Percentiles rank a stretch among this genome's conserved stretches.
Conservation (phyloP, 1,140 invertebrate species). For the Nasonia vitripennis region DNA sequence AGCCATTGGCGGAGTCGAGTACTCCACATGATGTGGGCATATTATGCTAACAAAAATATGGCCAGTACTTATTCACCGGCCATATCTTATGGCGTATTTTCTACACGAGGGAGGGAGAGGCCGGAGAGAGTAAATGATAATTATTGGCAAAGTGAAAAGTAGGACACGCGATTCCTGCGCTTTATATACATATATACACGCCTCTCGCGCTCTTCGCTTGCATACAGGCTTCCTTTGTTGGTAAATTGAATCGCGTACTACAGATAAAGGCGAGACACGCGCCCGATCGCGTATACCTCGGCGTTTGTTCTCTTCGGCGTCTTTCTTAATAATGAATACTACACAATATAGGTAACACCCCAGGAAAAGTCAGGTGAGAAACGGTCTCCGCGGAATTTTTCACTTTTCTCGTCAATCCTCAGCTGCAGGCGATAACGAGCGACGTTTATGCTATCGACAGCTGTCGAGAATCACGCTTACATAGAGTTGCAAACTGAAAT, state of each 20-base stretch:
- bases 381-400: neutral
- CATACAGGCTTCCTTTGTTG: neutral
- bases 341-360: neutral
- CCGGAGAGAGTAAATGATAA: neutral
- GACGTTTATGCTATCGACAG: neutral
- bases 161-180: neutral
- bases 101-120: too few relatives aligned
- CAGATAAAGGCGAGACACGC: neutral
- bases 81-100: too few relatives aligned
- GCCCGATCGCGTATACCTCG: neutral
- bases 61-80: too few relatives aligned
- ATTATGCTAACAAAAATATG: too few relatives aligned
- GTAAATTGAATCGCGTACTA: constrained; percentile 1
- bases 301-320: neutral
- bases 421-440: neutral
- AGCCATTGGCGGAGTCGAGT: too few relatives aligned
- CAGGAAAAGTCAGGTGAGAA: neutral
- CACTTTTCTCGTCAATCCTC: neutral
- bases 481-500: too few relatives aligned
- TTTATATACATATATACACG: neutral
- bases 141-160: constrained; percentile 11
- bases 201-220: neutral
- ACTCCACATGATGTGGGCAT: too few relatives aligned
- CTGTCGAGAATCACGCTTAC: too few relatives aligned
- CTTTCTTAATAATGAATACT: neutral